Conservation (phyloP, 2,888 invertebrate genomes). For the Andrena flavipes region DNA sequence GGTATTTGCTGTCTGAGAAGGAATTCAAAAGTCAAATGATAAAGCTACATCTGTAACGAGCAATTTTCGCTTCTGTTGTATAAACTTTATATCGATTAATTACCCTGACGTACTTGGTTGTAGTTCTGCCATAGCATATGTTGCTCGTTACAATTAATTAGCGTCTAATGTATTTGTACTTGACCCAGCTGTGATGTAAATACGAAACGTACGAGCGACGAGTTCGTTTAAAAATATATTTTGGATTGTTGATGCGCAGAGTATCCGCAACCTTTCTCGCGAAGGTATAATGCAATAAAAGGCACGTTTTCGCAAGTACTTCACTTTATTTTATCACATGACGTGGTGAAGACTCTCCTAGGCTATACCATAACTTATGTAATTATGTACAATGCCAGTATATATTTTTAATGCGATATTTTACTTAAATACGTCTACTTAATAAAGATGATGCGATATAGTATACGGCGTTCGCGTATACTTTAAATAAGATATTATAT, state of each 20-base stretch:
- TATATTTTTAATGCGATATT: constrained; percentile 27
- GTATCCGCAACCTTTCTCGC: not conserved
- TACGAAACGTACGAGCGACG: constrained; percentile 4
- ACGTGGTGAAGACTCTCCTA: constrained; percentile 28
- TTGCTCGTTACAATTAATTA: not conserved
- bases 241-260: constrained; percentile 47
- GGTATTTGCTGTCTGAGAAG: constrained; percentile 89
- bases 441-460: constrained; percentile 21
- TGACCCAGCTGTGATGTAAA: constrained; percentile 51
- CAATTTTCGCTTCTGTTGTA: not conserved
- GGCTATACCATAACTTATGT: constrained; percentile 49
- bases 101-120: not conserved
- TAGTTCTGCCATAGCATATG: not conserved
- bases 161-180: constrained; percentile 13
- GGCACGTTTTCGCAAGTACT: constrained; percentile 27
- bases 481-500: constrained; percentile 20
- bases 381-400: constrained; percentile 64
- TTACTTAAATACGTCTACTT: constrained; percentile 31
- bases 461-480: constrained; percentile 25
- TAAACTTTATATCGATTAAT: constrained; percentile 35
- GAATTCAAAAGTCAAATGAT: constrained; percentile 87
- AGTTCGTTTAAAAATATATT: constrained; percentile 1
- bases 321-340: constrained; percentile 43
- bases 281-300: constrained; percentile 31
- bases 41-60: constrained; percentile 78